Evolutionary conservation across 2,888 invertebrate species (phyloP).

Genomic region (Idaea aversata): DNA sequence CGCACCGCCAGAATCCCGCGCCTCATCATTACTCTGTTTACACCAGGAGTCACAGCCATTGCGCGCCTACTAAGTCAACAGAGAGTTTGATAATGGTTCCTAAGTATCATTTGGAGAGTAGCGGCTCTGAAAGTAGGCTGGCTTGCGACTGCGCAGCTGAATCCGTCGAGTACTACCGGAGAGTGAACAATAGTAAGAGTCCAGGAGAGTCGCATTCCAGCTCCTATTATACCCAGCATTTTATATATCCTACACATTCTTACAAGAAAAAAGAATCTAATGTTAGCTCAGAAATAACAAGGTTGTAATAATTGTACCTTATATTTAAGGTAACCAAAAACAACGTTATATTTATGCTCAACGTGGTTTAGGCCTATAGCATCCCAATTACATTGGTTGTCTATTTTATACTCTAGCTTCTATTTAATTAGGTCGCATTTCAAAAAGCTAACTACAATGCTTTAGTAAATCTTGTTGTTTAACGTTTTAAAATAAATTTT

Average conservation of each 20-base stretch:
- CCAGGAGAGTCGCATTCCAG: constrained; percentile 56
- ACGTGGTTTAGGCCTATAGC: constrained; percentile 28
- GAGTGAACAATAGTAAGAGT: constrained; percentile 54
- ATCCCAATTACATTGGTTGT: constrained; percentile 7
- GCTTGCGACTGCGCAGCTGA: constrained; percentile 85
- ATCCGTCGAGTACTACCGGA: constrained; percentile 62
- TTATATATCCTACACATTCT: constrained; percentile 73
- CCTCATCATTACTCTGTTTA: constrained; percentile 72
- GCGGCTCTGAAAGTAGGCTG: constrained; percentile 83
- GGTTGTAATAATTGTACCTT: constrained; percentile 63
- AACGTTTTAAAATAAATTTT: constrained; percentile 20
- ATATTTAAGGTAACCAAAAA: constrained; percentile 25
- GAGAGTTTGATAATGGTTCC: constrained; percentile 87
- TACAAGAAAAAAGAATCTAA: constrained; percentile 76
- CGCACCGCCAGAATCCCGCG: constrained; percentile 68
- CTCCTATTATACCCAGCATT: constrained; percentile 70
- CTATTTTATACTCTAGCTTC: constrained; percentile 16
- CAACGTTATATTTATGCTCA: constrained; percentile 39
- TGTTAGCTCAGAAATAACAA: constrained; percentile 86
- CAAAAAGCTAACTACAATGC: constrained; percentile 7
- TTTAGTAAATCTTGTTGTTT: constrained; percentile 14
- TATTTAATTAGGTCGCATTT: background rate
- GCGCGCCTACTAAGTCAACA: constrained; percentile 87
- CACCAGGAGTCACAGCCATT: constrained; percentile 74
- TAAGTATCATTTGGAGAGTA: constrained; percentile 81